These are phyloP conservation scores for Stercorarius parasiticus DNA, from an alignment of 2,113 vertebrate genomes.

Conservation along the genomic window DNA sequence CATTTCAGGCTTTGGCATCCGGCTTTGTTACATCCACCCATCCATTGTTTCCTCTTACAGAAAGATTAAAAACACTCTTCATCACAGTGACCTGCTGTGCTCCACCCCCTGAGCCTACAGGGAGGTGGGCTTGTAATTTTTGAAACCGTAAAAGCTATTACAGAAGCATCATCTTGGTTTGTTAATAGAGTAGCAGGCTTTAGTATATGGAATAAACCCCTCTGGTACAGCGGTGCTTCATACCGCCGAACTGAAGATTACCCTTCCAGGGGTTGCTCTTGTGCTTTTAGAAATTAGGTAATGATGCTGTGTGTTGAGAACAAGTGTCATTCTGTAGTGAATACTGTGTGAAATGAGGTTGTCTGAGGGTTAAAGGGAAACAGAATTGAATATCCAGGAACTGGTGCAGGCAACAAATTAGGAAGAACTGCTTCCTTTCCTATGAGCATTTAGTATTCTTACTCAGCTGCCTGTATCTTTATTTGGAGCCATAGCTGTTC, in stretches of 20 bases:
- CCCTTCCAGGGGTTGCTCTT: background rate
- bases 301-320: background rate
- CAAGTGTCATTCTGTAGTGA: background rate
- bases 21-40: background rate
- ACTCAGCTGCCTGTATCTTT: background rate
- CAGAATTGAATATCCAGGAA: background rate
- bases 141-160: background rate
- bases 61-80: background rate
- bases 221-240: background rate
- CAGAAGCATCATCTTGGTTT: background rate
- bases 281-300: background rate
- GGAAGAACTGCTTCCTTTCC: background rate
- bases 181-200: background rate
- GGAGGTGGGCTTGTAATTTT: background rate
- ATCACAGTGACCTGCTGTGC: fast-evolving
- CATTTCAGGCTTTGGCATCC: background rate
- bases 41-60: background rate
- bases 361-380: background rate
- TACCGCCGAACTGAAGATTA: background rate
- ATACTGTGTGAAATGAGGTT: background rate
- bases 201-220: background rate
- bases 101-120: background rate
- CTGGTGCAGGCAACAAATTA: background rate
- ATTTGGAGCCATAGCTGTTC: background rate
- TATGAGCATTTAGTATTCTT: background rate